phyloP scores from a whole-genome alignment of 2,113 vertebrate genomes.

The Pandion haliaetus region DNA sequence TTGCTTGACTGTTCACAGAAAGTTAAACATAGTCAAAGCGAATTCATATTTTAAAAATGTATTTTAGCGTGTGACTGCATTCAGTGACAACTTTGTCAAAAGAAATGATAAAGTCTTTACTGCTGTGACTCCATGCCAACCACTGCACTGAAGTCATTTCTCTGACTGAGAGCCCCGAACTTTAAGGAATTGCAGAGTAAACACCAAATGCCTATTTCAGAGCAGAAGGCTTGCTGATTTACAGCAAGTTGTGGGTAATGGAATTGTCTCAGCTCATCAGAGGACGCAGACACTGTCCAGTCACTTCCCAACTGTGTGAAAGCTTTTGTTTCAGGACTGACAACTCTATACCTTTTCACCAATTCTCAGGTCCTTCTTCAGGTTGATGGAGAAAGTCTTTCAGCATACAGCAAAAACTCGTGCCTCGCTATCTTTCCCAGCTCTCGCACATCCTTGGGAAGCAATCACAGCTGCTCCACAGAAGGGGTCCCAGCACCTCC shows the following conservation, averaged over 20 bases:
- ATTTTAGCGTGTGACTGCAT: neutral
- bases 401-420: neutral
- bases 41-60: neutral
- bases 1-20: slow-evolving; percentile 44
- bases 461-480: slow-evolving; percentile 42
- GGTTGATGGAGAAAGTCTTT: slow-evolving; percentile 35
- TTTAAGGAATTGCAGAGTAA: neutral
- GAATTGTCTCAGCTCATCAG: slow-evolving; percentile 37
- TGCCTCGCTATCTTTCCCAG: neutral
- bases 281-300: slow-evolving; percentile 3
- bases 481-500: slow-evolving; percentile 1
- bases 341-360: slow-evolving; percentile 49
- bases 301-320: neutral
- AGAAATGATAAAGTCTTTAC: neutral
- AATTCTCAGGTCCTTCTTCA: slow-evolving; percentile 22
- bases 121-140: neutral
- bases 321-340: neutral
- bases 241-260: neutral
- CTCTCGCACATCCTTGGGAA: neutral
- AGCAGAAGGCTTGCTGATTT: neutral
- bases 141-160: neutral
- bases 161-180: accelerated
- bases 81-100: neutral
- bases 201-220: neutral
- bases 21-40: slow-evolving; percentile 22